A percentile compares a stretch with the other conserved stretches of the same genome.
phyloP scores from a whole-genome alignment of 2,888 invertebrate genomes.

The Neria commutata region DNA sequence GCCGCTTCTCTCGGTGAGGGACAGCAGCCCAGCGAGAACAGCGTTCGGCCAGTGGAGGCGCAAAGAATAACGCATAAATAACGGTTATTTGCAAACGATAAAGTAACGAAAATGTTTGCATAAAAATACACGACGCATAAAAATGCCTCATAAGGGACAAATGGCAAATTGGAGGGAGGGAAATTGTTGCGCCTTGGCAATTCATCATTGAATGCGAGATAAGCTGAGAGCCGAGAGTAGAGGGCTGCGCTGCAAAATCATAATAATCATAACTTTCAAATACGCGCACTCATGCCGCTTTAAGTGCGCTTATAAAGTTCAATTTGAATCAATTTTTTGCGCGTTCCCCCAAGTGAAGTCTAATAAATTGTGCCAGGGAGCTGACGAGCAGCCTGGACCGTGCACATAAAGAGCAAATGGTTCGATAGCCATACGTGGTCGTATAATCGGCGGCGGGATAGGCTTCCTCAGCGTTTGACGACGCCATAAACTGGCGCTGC shows the following conservation, averaged over 20 bases:
- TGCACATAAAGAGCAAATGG: too few relatives aligned
- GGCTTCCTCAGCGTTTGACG: neutral
- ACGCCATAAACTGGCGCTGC: neutral
- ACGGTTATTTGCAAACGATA: slow-evolving; percentile 6
- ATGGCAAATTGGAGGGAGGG: neutral
- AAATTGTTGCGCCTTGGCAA: neutral
- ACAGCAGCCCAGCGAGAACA: too few relatives aligned
- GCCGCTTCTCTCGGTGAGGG: too few relatives aligned
- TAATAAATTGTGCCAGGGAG: neutral
- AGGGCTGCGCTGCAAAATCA: neutral
- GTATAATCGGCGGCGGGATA: neutral
- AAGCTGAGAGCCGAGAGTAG: neutral
- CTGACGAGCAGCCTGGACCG: neutral
- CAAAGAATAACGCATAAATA: too few relatives aligned
- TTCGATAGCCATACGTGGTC: too few relatives aligned
- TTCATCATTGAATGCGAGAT: slow-evolving; percentile 3
- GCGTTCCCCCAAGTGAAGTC: neutral
- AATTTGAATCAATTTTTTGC: neutral
- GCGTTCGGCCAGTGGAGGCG: too few relatives aligned
- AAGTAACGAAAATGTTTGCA: neutral
- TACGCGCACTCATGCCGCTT: too few relatives aligned
- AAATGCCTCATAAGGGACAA: neutral
- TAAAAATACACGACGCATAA: neutral
- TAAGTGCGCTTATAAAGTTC: too few relatives aligned
- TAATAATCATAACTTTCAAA: neutral